These are phyloP conservation scores for Diadema setosum DNA, from an alignment of 35 echinoderm and acorn worm species.

Conservation along the genomic window DNA sequence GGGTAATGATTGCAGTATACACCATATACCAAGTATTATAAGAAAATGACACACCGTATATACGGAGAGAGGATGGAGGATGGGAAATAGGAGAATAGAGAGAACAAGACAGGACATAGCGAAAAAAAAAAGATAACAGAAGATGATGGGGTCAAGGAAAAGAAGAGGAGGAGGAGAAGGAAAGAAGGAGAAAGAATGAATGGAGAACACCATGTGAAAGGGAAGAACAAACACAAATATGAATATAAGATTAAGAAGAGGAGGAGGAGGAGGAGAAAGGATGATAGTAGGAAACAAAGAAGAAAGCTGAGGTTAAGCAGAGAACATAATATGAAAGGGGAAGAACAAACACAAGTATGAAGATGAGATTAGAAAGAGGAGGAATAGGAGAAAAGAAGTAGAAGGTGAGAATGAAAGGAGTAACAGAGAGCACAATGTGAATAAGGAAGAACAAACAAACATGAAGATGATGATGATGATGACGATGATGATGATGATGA, in stretches of 20 bases:
- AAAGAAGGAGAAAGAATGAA: neutral
- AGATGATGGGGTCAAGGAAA: neutral
- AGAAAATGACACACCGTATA: no score
- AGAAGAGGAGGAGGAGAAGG: neutral
- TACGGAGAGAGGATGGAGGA: neutral
- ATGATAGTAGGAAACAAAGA: neutral
- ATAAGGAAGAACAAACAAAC: neutral
- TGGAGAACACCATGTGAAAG: neutral
- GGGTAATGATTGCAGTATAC: no score
- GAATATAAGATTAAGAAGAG: neutral
- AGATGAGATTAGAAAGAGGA: neutral
- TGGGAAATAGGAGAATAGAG: neutral
- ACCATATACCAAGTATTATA: no score
- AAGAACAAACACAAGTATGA: neutral
- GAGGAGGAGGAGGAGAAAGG: neutral
- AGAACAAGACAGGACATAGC: neutral
- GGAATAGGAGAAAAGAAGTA: neutral
- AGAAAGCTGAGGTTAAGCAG: neutral
- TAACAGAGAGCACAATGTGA: neutral
- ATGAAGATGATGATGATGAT: neutral
- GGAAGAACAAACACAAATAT: neutral
- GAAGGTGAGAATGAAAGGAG: neutral
- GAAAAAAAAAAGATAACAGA: neutral
- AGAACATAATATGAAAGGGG: neutral
- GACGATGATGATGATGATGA: slow-evolving; percentile 21